Evolutionary conservation across 1,140 invertebrate species (phyloP), one percentile per base, ranked within the genome.

Genomic region (Trichonephila clavipes): DNA sequence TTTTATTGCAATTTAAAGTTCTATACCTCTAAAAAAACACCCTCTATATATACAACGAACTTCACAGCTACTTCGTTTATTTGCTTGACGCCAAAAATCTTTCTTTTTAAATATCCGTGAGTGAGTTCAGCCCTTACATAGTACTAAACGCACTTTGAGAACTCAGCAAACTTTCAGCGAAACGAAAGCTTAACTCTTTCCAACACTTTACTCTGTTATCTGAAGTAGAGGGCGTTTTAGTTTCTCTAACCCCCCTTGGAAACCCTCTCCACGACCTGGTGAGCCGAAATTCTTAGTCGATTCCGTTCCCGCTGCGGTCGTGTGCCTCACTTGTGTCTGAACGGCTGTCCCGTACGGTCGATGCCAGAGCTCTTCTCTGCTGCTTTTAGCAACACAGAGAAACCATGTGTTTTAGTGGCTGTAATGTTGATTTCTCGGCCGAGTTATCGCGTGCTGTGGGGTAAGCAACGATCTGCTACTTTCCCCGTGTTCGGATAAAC

Each of bases 231-330:
- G 82, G 82, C 82, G 82, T 85, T 59, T 59, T 59, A 58, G 44
- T 51, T 85, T 85, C 82, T 58, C 82, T 14, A 44, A 51, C 8
- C 58, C 21, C 82, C 58, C 58, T n/a, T 51, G 40, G 44, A 51
- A 85, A 51, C 82, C 82, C 51, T n/a, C 82, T 85, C 58, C 72
- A n/a, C 19, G 58, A 85, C 59, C 82, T 51, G 58, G 58, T 59
- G 58, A 85, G 82, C 82, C 44, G 58, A 85, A 58, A 58, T 85
- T 85, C 82, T 21, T 58, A 85, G 82, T 59, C 58, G 82, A 85
- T 85, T 85, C 82, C 51, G 58, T 85, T 59, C 82, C 81, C 44
- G 44, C 82, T 85, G 82, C 82, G 82, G 82, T 85, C 12, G 82
- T 59, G 82, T n/a, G 44, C 58, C 21, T 59, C 82, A 85, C 82